These are phyloP conservation scores for Chaetogeoica ovagalla DNA, from an alignment of 2,888 invertebrate species.

Conservation along the genomic window DNA sequence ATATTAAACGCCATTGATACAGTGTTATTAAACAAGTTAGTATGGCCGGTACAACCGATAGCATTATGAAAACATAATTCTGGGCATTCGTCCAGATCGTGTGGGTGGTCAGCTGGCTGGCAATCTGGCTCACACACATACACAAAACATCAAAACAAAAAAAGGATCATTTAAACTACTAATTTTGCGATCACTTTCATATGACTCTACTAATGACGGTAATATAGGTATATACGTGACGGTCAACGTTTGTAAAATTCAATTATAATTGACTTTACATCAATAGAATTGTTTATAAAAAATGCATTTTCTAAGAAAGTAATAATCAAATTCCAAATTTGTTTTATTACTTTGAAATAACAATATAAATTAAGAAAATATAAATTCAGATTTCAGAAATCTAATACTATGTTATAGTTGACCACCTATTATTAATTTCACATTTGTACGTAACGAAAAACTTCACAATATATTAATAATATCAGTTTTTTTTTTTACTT, in stretches of 20 bases:
- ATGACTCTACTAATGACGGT: neutral
- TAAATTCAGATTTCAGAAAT: too few species aligned
- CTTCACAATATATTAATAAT: too few species aligned
- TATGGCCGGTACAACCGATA: constrained; percentile 5
- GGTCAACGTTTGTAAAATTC: neutral
- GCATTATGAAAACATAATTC: constrained; percentile 2
- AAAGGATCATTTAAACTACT: constrained; percentile 33
- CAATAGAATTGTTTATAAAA: too few species aligned
- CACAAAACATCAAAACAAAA: constrained; percentile 39
- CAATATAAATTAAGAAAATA: too few species aligned
- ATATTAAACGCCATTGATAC: neutral
- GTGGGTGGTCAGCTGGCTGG: constrained; percentile 1
- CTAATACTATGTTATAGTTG: too few species aligned
- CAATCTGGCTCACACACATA: constrained; percentile 29
- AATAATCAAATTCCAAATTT: too few species aligned
- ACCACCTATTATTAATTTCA: too few species aligned
- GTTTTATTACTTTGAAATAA: too few species aligned
- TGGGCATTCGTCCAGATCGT: constrained; percentile 37
- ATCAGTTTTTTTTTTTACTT: too few species aligned
- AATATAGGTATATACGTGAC: too few species aligned
- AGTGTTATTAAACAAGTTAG: constrained; percentile 41
- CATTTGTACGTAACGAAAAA: too few species aligned
- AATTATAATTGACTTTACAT: neutral
- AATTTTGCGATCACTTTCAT: constrained; percentile 13
- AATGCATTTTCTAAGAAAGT: too few species aligned